Base-by-base conservation (phyloP, 2,797 vertebrate species). In the Rhinichthys osculus region DNA sequence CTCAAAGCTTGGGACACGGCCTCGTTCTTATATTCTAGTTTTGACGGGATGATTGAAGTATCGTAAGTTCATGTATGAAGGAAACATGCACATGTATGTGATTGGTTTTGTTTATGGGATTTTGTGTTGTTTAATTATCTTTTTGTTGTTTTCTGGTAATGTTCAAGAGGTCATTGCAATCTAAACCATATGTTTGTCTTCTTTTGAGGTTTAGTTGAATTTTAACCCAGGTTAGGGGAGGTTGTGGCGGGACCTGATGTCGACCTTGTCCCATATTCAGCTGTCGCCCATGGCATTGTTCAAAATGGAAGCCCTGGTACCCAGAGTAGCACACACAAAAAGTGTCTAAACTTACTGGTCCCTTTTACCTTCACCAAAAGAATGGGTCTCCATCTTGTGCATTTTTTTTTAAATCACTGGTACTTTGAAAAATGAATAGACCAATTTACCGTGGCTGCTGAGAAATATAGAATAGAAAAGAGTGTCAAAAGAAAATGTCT, bases 401-500 rank as follows among this genome's bases (percentile, higher is more conserved):
- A 16, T 64, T 79, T 85, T 50, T 42, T 79, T 72, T 52, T 1
- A 73, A 85, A 85, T 85, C 77, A 64, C 67, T 30, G 54, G 84
- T 80, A 50, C 84, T 85, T 85, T 72, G 33, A 64, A 85, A 85
- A 85, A 72, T 50, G 54, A 85, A 85, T 80, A 73, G 84, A 66
- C 67, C 84, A 85, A 79, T 85, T 85, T 85, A 81, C 78, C 5
- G 42, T 70, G 70, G 78, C 77, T 64, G 77, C 83, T 85, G 64
- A 57, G 66, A 79, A 78, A 78, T 72, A 85, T 66, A 85, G 84
- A 85, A 80, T 81, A 66, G 77, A 85, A 69, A 69, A 84, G 82
- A 67, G 62, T 84, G 83, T 85, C 84, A 80, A 73, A 85, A 80
- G 78, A 85, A 85, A 85, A 73, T 74, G 69, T 81, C 84, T 81